Evolutionary conservation across 2,113 vertebrate species (phyloP).

Genomic region (Sus scrofa): T2T-Sscrofa CM000824.6:219361501-219362000

Average conservation of each 20-base stretch:
- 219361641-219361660: not conserved
- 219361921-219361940: not conserved
- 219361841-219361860: not conserved
- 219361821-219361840: not conserved
- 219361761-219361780: not conserved
- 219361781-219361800: not conserved
- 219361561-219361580: not conserved
- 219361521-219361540: not conserved
- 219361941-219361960: not conserved
- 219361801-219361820: not conserved
- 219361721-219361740: accelerated
- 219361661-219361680: not conserved
- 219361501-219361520: not conserved
- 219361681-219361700: not conserved
- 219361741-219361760: not conserved
- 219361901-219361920: not conserved
- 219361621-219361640: not conserved
- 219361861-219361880: not conserved
- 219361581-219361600: not conserved
- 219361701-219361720: not conserved
- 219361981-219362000: not conserved
- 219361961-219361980: not conserved
- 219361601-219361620: not conserved
- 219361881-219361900: not conserved
- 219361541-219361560: not conserved